A percentile compares a stretch with the other conserved stretches of the same genome.
phyloP scores from a whole-genome alignment of 1,140 invertebrate species.

The Drosophila trapezifrons region DNA sequence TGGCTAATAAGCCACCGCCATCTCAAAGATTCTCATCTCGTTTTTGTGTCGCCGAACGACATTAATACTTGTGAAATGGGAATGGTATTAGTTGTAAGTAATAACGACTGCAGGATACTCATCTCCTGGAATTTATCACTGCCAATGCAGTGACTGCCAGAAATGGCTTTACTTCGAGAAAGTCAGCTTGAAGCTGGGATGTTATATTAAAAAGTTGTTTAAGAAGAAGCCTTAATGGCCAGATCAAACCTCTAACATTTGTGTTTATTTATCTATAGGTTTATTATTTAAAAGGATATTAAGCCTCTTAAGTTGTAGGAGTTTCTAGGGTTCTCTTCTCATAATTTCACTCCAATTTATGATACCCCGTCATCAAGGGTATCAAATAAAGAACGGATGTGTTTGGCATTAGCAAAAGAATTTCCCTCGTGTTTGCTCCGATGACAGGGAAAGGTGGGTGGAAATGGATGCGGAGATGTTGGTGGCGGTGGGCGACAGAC shows the following conservation, averaged over 20 bases:
- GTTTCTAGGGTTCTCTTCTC: slow-evolving; percentile 10
- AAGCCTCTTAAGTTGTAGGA: too few relatives aligned
- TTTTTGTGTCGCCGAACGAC: slow-evolving; percentile 20
- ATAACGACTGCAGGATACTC: slow-evolving; percentile 15
- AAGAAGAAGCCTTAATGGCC: neutral
- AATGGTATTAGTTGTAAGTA: neutral
- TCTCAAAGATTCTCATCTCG: slow-evolving; percentile 43
- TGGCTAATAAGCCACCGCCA: slow-evolving; percentile 47
- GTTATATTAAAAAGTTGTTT: too few relatives aligned
- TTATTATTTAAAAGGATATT: too few relatives aligned
- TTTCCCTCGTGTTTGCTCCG: slow-evolving; percentile 55
- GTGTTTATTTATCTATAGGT: too few relatives aligned
- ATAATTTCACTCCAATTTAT: slow-evolving; percentile 58
- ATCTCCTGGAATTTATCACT: neutral
- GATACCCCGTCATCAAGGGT: slow-evolving; percentile 50
- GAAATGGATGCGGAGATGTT: neutral
- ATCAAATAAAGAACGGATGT: slow-evolving; percentile 72
- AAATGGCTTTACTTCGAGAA: neutral
- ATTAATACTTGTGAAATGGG: slow-evolving; percentile 34
- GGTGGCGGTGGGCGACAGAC: neutral
- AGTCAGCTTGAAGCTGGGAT: too few relatives aligned
- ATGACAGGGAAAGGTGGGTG: slow-evolving; percentile 12
- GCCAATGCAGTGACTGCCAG: neutral
- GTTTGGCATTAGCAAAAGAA: slow-evolving; percentile 80
- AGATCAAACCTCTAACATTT: too few relatives aligned